phyloP scores from a whole-genome alignment of 2,797 vertebrate species.

The Tapirus indicus region DNA sequence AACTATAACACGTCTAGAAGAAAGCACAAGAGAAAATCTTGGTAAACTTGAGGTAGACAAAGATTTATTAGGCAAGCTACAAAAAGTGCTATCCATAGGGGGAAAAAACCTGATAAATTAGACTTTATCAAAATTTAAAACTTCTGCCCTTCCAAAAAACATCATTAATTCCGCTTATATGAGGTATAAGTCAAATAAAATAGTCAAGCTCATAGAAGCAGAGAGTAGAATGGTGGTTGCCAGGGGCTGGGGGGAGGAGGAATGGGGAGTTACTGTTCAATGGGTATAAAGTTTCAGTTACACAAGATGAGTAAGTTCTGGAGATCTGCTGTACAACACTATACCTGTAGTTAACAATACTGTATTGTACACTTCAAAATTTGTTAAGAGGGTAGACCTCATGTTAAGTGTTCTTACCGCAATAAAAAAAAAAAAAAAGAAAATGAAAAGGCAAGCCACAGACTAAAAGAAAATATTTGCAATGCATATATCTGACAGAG shows the following conservation, averaged over 20 bases:
- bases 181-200: slow-evolving; percentile 3
- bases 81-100: slow-evolving; percentile 35
- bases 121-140: slow-evolving; percentile 55
- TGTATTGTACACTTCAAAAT: neutral
- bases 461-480: neutral
- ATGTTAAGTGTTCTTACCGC: neutral
- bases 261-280: neutral
- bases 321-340: neutral
- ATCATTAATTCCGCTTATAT: neutral
- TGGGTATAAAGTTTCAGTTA: neutral
- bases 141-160: slow-evolving; percentile 13
- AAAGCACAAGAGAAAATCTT: neutral
- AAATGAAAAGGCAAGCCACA: slow-evolving; percentile 38
- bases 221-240: neutral
- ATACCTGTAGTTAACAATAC: neutral
- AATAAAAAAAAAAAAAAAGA: neutral
- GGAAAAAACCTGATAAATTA: slow-evolving; percentile 29
- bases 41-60: neutral
- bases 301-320: neutral
- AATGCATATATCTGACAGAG: neutral
- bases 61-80: slow-evolving; percentile 39
- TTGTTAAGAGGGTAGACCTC: neutral
- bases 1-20: slow-evolving; percentile 41
- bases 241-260: no score
- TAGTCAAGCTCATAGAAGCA: neutral